Evolutionary conservation across 2,797 vertebrate species (phyloP), one percentile per base, ranked within the genome.

Genomic region (Lindbergichthys nudifrons): DNA sequence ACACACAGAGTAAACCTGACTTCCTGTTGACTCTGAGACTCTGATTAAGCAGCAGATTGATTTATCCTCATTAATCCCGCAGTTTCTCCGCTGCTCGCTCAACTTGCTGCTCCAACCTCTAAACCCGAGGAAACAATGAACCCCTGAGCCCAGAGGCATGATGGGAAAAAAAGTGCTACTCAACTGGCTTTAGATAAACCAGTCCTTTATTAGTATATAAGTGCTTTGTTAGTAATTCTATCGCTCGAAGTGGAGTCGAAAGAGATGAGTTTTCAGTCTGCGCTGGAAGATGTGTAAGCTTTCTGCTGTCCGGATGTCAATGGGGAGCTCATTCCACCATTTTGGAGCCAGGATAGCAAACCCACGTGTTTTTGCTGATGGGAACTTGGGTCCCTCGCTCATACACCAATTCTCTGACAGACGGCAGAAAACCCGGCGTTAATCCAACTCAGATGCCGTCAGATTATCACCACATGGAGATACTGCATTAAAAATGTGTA

Each of bases 401-500:
- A 14, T 23, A 21, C 48, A 50, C 0, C 45, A 43, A 41, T 62
- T 66, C 68, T 50, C 42, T 12, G 14, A 43, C 16, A 3, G n/a
- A 16, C 3, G 9, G 13, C 53, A 74, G n/a, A n/a, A n/a, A n/a
- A n/a, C n/a, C n/a, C n/a, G n/a, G n/a, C 16, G 3, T 23, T n/a
- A 61, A 74, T 65, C 68, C 61, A 32, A 23, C 2, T 10, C 11
- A 41, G 54, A 12, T 14, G 42, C 46, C 45, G 1, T 39, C 62
- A 73, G 81, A 80, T 80, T 70, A 73, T 59, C 73, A 39, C 56
- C 54, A 57, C 74, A 62, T n/a, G 59, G 32, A 36, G 32, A 36
- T 36, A 4, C 26, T 26, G 26, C 26, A 26, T 26, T 26, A 36
- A 0, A 36, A 36, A 8, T 36, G 7, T 36, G 32, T 3, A 36